Base-by-base conservation (phyloP, 2,888 invertebrate genomes). In the Amiota communis region DNA sequence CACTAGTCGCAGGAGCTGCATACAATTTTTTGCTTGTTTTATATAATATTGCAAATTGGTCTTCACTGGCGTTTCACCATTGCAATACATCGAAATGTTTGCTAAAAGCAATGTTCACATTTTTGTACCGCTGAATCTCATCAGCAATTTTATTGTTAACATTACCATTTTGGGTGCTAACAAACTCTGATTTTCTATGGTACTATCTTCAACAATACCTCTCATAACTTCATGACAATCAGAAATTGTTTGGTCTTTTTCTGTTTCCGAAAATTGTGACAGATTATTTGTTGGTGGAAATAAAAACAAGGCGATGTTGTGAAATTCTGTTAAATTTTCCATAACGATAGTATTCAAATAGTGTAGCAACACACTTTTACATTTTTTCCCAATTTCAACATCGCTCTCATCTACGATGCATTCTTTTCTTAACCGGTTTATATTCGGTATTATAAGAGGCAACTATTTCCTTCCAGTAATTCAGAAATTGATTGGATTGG, bases 1-100 rank as follows among this genome's bases (percentile, higher is more conserved):
- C 49, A 68, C 73, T 74, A 46, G 53, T 74, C n/a, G 78, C 75
- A 20, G 77, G 77, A 46, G 61, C 20, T 1, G 76, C 74, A 57
- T 77, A 70, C 71, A 77, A 71, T 74, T 75, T 76, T 36, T 74
- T 76, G 48, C 76, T 78, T 2, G 64, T 53, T 72, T 76, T 79
- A 53, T 74, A 77, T n/a, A 76, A 51, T 1, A n/a, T n/a, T 63
- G 77, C 77, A 72, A 75, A 79, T 13, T 75, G 49, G 6, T 67
- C 13, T 46, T 71, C 64, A 53, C 53, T 63, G 11, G 23, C 23
- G 8, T 15, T 49, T 63, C 71, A 71, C 63, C 71, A 71, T 13
- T 36, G 15, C 15, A 71, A 23, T 17, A 48, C 12, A 63, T 71
- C 23, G 23, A 71, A 71, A 13, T 63, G 51, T 51, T 48, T n/a